Evolutionary conservation across 2,888 invertebrate species (phyloP), one percentile per base, ranked within the genome.

Genomic region (Mesorhabditis belari): DNA sequence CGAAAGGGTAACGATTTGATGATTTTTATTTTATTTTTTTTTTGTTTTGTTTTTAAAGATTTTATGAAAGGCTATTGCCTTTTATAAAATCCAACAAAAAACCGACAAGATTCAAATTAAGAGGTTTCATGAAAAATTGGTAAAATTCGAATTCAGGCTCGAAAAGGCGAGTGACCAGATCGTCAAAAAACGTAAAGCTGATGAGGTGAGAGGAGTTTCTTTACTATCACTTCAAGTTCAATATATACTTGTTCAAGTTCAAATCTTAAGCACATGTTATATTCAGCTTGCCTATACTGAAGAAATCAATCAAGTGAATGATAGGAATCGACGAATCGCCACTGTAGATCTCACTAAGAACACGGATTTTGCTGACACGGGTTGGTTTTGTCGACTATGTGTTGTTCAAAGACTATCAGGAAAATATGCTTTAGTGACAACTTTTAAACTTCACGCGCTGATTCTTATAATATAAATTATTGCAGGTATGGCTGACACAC

Each of bases 401-500:
- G n/a, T 35, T 35, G 12, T 17, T 35, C 44, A 1, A n/a, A n/a
- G n/a, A n/a, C n/a, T n/a, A n/a, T n/a, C n/a, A n/a, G n/a, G n/a
- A n/a, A n/a, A n/a, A n/a, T n/a, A n/a, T n/a, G n/a, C n/a, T n/a
- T n/a, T n/a, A n/a, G n/a, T n/a, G n/a, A n/a, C n/a, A 35, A 17
- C n/a, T 1, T 35, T n/a, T 35, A 35, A 17, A 9, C 44, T 2
- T 35, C 12, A 17, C 44, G 12, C 1, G 12, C 44, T 9, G 12
- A 35, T 17, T 9, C 12, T n/a, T 1, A 35, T 35, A 35, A 35
- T 17, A 35, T 35, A 26, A 21, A 26, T 49, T 5, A n/a, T 61
- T 64, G 0, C 57, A 65, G 67, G 58, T 27, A 61, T 64, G 64
- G 87, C 87, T 61, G 89, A 89, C 81, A 87, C 88, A 68, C 84